Evolutionary conservation across 2,888 invertebrate species (phyloP).

Genomic region (Lycaena phlaeas): DNA sequence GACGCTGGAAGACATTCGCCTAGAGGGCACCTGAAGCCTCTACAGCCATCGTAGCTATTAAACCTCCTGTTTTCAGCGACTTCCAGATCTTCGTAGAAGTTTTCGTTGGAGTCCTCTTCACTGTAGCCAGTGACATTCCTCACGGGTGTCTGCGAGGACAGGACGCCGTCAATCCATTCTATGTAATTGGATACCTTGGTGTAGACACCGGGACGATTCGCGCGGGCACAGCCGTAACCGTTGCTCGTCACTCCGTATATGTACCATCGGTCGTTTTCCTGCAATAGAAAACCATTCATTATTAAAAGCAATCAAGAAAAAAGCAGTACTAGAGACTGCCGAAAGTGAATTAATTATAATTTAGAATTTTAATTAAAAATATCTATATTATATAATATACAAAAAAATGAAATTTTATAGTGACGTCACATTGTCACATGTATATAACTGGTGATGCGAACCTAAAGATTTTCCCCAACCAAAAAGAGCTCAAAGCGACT

Average conservation of each 20-base stretch:
- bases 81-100: conserved; percentile 54
- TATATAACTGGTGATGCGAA: too few relatives aligned
- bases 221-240: conserved; percentile 85
- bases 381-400: too few relatives aligned
- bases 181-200: conserved; percentile 84
- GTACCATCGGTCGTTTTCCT: conserved; percentile 67
- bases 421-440: too few relatives aligned
- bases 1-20: conserved; percentile 82
- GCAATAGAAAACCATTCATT: conserved; percentile 12
- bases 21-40: conserved; percentile 81
- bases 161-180: conserved; percentile 78
- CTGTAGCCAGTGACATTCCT: conserved; percentile 26
- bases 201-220: conserved; percentile 85
- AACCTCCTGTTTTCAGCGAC: conserved; percentile 52
- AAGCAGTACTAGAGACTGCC: too few relatives aligned
- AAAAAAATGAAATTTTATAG: too few relatives aligned
- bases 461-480: too few relatives aligned
- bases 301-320: too few relatives aligned
- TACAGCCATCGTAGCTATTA: conserved; percentile 58
- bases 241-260: conserved; percentile 83
- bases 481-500: too few relatives aligned
- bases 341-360: too few relatives aligned
- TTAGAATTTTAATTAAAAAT: too few relatives aligned
- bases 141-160: conserved; percentile 44
- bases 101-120: conserved; percentile 34